A percentile compares a stretch with the other conserved stretches of the same genome.
Conservation (phyloP, 1,140 invertebrate genomes). For the Sitobion miscanthi region DNA sequence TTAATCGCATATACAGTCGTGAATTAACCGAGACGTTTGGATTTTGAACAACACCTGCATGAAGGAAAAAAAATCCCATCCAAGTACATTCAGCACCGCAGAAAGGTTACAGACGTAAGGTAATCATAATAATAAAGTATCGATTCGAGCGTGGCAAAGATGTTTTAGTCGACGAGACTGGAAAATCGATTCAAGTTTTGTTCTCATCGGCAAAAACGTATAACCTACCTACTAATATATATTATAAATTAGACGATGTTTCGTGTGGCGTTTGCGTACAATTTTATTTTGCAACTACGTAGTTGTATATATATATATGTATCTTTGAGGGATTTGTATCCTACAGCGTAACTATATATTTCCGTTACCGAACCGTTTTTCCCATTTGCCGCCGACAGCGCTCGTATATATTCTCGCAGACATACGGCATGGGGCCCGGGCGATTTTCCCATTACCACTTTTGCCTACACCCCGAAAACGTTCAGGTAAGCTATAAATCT, state of each 20-base stretch:
- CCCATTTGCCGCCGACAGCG: conserved; percentile 43
- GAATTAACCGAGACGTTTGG: background rate
- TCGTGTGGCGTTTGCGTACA: background rate
- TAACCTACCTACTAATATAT: background rate
- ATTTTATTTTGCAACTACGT: background rate
- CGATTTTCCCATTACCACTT: conserved; percentile 56
- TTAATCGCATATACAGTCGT: background rate
- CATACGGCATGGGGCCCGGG: conserved; percentile 30
- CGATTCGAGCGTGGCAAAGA: background rate
- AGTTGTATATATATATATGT: background rate
- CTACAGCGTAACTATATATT: conserved; percentile 40
- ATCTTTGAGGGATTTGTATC: conserved; percentile 31
- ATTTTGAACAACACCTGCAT: background rate
- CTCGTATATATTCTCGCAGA: conserved; percentile 43
- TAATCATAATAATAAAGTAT: background rate
- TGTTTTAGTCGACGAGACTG: background rate
- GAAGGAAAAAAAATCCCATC: background rate
- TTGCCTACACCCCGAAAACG: conserved; percentile 47
- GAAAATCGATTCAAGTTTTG: background rate
- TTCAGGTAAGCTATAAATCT: conserved; percentile 56
- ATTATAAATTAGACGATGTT: conserved; percentile 21
- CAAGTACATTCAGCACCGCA: background rate
- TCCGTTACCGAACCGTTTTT: conserved; percentile 44
- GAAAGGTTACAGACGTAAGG: background rate
- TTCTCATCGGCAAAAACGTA: background rate